Base-by-base conservation (phyloP, 2,888 invertebrate genomes). In the Cephonodes hylas region DNA sequence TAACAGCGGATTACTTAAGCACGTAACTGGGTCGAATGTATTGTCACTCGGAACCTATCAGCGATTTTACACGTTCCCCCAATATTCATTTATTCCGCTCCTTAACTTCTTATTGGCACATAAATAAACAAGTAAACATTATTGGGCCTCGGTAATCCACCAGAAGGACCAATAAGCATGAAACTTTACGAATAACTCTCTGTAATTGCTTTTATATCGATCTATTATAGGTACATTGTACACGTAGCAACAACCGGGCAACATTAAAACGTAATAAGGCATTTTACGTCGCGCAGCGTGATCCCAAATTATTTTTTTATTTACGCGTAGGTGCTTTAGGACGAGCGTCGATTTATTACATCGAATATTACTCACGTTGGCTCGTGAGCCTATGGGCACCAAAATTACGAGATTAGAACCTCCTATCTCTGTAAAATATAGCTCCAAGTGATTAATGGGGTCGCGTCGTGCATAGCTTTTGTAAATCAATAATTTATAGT, bases 291-390 rank as follows among this genome's bases (percentile, higher is more conserved):
- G 45, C 38, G 38, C 23, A 58, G 23, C 61, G 46, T 61, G 38
- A 58, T 58, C 58, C 27, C 57, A 58, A 46, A 58, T 46, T 58
- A 57, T 31, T 38, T 46, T 58, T 58, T 61, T 61, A 58, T 61
- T 57, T 61, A 45, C 42, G 46, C 34, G 34, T 57, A 42, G 34
- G 57, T 23, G 46, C 46, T 44, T 20, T 57, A 44, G 57, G 20
- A 38, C 38, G 38, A 31, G 31, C 57, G 31, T 45, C 44, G 58
- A 61, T 61, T 61, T 61, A 61, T 61, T 61, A 61, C 61, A 38
- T 58, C 45, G 45, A 61, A 61, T 58, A 46, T 61, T 58, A 61
- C 61, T 57, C 56, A 58, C 23, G 45, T 58, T 23, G 58, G 23
- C 45, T 45, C 44, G 25, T 38, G 34, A 22, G 34, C 25, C 15